These are phyloP conservation scores for Ammodytes dubius DNA, from an alignment of 2,113 vertebrate species.

Conservation along the genomic window DNA sequence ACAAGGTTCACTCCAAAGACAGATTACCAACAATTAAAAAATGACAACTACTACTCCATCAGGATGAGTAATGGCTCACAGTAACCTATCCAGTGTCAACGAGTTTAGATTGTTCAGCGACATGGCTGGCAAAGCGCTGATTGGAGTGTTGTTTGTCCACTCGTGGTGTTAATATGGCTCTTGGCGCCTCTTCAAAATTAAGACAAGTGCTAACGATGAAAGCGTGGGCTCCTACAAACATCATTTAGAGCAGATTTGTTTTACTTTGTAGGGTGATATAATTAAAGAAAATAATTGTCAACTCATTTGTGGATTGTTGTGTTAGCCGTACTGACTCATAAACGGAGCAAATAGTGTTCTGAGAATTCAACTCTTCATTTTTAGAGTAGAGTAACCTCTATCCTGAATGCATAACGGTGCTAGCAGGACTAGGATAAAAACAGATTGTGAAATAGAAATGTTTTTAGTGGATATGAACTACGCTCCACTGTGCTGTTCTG, in stretches of 20 bases:
- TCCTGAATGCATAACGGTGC: background rate
- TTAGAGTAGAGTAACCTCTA: background rate
- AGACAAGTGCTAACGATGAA: constrained; percentile 19
- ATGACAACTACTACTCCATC: constrained; percentile 10
- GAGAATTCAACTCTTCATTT: background rate
- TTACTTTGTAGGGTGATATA: background rate
- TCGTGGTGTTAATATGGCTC: constrained; percentile 9
- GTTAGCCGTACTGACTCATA: background rate
- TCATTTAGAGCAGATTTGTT: background rate
- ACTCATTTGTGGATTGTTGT: background rate
- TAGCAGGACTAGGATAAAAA: background rate
- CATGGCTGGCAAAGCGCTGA: constrained; percentile 26
- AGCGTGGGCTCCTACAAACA: constrained; percentile 19
- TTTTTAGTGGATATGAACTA: background rate
- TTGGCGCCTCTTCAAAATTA: constrained; percentile 39
- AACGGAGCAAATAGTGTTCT: background rate
- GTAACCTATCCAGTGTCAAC: constrained; percentile 2
- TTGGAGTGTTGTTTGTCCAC: constrained; percentile 54
- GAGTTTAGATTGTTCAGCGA: constrained; percentile 16
- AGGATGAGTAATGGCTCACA: background rate
- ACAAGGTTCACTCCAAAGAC: background rate
- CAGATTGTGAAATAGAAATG: background rate
- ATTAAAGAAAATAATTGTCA: background rate
- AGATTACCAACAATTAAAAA: constrained; percentile 7
- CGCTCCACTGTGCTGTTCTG: background rate